These are phyloP conservation scores for Gopherus flavomarginatus DNA, from an alignment of 2,113 vertebrate genomes.

Conservation along the genomic window DNA sequence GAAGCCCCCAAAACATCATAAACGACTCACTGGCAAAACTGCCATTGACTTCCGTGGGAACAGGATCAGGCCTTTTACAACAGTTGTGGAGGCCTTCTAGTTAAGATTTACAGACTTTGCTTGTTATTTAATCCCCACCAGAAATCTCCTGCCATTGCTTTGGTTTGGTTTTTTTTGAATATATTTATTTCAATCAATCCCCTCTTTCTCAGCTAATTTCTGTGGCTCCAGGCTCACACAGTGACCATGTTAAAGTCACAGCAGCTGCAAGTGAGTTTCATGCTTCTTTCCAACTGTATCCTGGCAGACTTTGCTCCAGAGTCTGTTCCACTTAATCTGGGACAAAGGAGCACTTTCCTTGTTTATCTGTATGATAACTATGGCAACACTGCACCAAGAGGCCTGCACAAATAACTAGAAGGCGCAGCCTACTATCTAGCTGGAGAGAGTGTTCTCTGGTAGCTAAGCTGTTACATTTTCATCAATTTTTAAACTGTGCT, in stretches of 20 bases:
- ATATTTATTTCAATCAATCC: neutral
- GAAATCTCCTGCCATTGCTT: neutral
- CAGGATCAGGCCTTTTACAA: neutral
- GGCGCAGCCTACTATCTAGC: constrained; percentile 33
- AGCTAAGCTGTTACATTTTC: neutral
- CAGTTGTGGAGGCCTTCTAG: neutral
- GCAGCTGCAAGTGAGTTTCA: constrained; percentile 14
- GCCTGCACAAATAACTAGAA: constrained; percentile 54
- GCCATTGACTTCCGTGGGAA: neutral
- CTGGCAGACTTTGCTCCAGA: constrained; percentile 46
- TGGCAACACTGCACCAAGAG: constrained; percentile 69
- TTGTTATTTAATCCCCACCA: neutral
- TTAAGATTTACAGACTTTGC: neutral
- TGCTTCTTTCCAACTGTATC: neutral
- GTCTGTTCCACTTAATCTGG: constrained; percentile 56
- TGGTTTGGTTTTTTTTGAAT: neutral
- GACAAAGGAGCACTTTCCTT: constrained; percentile 67
- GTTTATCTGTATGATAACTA: constrained; percentile 64
- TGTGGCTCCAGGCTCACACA: neutral
- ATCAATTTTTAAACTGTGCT: neutral
- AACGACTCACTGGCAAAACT: neutral
- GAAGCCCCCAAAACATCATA: too few relatives aligned
- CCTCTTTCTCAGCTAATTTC: neutral
- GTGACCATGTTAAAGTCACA: neutral
- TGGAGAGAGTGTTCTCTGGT: constrained; percentile 31